Base-by-base conservation (phyloP, 2,113 vertebrate genomes). In the Circaetus gallicus region DNA sequence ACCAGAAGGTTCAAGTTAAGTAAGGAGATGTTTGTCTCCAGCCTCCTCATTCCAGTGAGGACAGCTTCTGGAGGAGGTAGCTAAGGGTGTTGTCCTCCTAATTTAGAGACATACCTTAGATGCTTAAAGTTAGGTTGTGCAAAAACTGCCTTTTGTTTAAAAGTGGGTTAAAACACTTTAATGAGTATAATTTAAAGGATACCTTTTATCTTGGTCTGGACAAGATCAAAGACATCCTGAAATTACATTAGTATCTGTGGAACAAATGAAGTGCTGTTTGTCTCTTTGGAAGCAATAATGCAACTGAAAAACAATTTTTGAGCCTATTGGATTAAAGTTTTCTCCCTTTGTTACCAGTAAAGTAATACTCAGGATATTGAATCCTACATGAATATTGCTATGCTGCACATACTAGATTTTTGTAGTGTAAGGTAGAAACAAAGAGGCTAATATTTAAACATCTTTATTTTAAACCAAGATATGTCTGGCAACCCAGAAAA, bases 181-280 rank as follows among this genome's bases (percentile, higher is more conserved):
- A 72, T 50, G 29, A 87, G 26, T 66, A 17, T 47, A 45, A 17
- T 42, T 52, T 42, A 73, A 81, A 89, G 36, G 13, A 66, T 62
- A 91, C 32, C 38, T 95, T 95, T 86, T 73, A 88, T 93, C 82
- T 93, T 65, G 16, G 24, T 47, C 58, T 11, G 52, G 58, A 25
- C 36, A 53, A 95, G 85, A 93, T 96, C 85, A 94, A 95, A 94
- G 90, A 8, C 61, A 61, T 76, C 45, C 34, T 40, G 31, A 84
- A 84, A 91, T 89, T 56, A 18, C 6, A 15, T 36, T 50, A 47
- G 38, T 86, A 42, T 83, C 79, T 84, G 36, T 65, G 63, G 50
- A 86, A 83, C 25, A 86, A 83, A 70, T 22, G 49, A 84, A 53
- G 25, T 89, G 62, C 4, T 93, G 11, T 62, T 86, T 81, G 36